Percentiles rank a stretch among this genome's conserved stretches.
phyloP scores from a whole-genome alignment of 2,888 invertebrate genomes.

The Pristionchus exspectatus region DNA sequence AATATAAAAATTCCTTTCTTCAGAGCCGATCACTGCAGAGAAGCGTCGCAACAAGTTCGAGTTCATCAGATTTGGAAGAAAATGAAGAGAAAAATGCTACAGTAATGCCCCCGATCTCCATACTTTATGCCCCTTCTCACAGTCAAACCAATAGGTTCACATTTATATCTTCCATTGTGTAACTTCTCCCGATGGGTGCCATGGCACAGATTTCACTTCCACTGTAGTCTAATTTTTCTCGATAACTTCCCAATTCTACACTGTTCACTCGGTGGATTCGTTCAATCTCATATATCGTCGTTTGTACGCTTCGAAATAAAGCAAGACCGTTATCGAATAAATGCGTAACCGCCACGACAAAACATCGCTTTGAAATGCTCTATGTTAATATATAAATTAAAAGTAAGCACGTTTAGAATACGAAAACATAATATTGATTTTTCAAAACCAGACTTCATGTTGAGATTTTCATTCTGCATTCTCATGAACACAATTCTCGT shows the following conservation, averaged over 20 bases:
- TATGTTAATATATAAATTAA: neutral
- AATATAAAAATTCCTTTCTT: too few relatives aligned
- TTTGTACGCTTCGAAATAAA: constrained; percentile 22
- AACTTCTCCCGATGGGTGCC: neutral
- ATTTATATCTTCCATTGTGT: neutral
- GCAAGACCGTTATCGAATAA: neutral
- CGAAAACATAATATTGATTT: too few relatives aligned
- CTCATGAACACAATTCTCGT: neutral
- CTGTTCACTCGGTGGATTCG: constrained; percentile 33
- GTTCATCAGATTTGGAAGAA: constrained; percentile 78
- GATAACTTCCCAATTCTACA: neutral
- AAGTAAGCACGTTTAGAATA: too few relatives aligned
- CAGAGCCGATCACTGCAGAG: constrained; percentile 68
- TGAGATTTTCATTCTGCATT: neutral
- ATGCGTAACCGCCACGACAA: too few relatives aligned
- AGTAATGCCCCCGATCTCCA: constrained; percentile 49
- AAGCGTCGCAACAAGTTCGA: constrained; percentile 78
- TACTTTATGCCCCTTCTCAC: constrained; percentile 29
- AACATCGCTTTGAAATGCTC: neutral
- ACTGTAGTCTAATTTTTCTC: neutral
- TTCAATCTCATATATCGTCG: neutral
- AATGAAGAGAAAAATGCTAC: constrained; percentile 56
- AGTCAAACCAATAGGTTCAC: constrained; percentile 45
- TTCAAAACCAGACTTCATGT: neutral
- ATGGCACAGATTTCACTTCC: neutral